Percentiles rank a stretch among this genome's conserved stretches.
Evolutionary conservation across 2,888 invertebrate species (phyloP).

Genomic region (Macrophya annulata): DNA sequence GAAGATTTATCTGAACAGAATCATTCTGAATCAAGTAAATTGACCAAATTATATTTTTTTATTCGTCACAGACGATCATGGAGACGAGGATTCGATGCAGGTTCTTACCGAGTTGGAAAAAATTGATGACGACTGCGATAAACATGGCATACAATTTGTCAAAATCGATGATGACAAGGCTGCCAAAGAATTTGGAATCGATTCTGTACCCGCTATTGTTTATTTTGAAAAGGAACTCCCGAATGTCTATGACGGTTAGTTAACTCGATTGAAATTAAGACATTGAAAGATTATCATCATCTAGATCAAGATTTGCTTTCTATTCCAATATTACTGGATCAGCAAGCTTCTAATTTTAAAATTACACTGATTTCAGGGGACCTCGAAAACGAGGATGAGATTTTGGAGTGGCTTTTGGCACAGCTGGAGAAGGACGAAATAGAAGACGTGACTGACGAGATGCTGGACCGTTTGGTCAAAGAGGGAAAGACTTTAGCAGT

Average conservation of each 20-base stretch:
- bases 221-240: conserved; percentile 97
- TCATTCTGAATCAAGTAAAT: neutral
- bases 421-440: conserved; percentile 96
- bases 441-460: conserved; percentile 96
- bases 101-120: conserved; percentile 93
- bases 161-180: conserved; percentile 94
- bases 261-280: conserved; percentile 49
- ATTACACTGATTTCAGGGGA: conserved; percentile 82
- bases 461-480: conserved; percentile 93
- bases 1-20: neutral
- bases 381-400: conserved; percentile 93
- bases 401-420: conserved; percentile 92
- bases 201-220: conserved; percentile 90
- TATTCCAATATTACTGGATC: neutral
- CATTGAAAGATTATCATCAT: neutral
- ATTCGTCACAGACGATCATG: conserved; percentile 89
- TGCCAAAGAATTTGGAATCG: conserved; percentile 93
- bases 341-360: conserved; percentile 36
- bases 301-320: neutral
- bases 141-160: conserved; percentile 95
- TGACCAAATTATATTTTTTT: conserved; percentile 62
- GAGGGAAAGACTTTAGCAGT: conserved; percentile 95
- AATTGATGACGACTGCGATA: conserved; percentile 96
- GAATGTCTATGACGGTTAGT: conserved; percentile 92
- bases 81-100: conserved; percentile 93